Percentiles rank a stretch among this genome's conserved stretches.
Conservation (phyloP, 2,888 invertebrate genomes). For the Mythimna albipuncta region DNA sequence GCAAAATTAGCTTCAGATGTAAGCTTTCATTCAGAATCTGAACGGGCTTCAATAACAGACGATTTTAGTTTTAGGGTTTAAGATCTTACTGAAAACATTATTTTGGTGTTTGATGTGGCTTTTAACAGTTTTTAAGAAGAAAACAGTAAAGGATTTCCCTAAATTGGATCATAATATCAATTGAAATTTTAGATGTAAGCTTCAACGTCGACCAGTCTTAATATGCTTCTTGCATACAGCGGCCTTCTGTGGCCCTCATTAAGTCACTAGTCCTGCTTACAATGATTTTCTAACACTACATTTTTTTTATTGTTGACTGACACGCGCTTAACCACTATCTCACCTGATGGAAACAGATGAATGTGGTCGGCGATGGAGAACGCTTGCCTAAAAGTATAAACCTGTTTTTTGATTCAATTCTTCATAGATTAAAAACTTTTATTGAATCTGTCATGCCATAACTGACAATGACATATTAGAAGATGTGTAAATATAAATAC, state of each 20-base stretch:
- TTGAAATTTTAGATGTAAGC: too few relatives aligned
- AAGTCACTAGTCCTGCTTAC: not conserved
- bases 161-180: too few relatives aligned
- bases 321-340: too few relatives aligned
- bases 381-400: too few relatives aligned
- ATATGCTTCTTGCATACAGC: not conserved
- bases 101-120: not conserved
- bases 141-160: too few relatives aligned
- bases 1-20: conserved; percentile 76
- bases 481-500: not conserved
- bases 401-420: not conserved
- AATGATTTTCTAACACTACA: not conserved
- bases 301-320: too few relatives aligned
- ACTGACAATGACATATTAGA: conserved; percentile 15
- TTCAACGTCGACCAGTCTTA: not conserved
- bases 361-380: too few relatives aligned
- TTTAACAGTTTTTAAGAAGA: not conserved
- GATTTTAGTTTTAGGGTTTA: conserved; percentile 2
- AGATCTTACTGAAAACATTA: not conserved
- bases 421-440: not conserved
- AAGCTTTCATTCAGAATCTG: conserved; percentile 31
- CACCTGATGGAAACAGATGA: too few relatives aligned
- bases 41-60: conserved; percentile 17
- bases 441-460: conserved; percentile 1
- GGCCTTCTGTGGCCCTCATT: not conserved